Conservation (phyloP, 2,888 invertebrate species). For the Calliopum simillimum region DNA sequence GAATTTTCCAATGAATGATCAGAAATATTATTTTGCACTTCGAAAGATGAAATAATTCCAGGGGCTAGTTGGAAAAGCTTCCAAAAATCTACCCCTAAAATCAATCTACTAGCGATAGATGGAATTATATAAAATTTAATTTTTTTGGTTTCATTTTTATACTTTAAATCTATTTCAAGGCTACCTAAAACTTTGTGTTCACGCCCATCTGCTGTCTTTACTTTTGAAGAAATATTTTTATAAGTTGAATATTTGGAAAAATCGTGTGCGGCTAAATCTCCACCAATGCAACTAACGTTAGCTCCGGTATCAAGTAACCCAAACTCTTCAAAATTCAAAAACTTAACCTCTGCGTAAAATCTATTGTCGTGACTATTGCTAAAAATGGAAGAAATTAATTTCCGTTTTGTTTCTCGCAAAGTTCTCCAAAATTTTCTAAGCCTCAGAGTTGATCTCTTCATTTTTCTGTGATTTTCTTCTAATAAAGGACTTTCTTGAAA, state of each 20-base stretch:
- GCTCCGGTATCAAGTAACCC: not conserved
- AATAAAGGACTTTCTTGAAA: too few relatives aligned
- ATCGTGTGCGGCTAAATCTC: not conserved
- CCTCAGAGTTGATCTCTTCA: too few relatives aligned
- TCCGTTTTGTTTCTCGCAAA: too few relatives aligned
- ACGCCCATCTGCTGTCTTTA: not conserved
- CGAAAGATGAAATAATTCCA: not conserved
- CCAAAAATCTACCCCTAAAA: constrained; percentile 31
- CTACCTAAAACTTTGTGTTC: not conserved
- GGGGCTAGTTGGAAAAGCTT: constrained; percentile 18
- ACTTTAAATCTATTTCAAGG: constrained; percentile 16
- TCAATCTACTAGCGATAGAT: constrained; percentile 10
- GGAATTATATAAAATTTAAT: constrained; percentile 22
- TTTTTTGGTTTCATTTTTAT: not conserved
- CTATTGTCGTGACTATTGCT: not conserved
- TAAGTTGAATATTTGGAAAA: not conserved
- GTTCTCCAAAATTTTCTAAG: not conserved
- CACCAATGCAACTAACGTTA: not conserved
- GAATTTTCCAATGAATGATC: too few relatives aligned
- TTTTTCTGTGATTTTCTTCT: too few relatives aligned
- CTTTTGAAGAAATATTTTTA: not conserved
- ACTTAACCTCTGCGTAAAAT: not conserved
- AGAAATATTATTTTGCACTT: too few relatives aligned
- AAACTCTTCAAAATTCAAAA: not conserved
- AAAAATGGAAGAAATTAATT: too few relatives aligned